These are phyloP conservation scores for Gambusia yucatana DNA, from an alignment of 2,797 vertebrate species.

Conservation along the genomic window DNA sequence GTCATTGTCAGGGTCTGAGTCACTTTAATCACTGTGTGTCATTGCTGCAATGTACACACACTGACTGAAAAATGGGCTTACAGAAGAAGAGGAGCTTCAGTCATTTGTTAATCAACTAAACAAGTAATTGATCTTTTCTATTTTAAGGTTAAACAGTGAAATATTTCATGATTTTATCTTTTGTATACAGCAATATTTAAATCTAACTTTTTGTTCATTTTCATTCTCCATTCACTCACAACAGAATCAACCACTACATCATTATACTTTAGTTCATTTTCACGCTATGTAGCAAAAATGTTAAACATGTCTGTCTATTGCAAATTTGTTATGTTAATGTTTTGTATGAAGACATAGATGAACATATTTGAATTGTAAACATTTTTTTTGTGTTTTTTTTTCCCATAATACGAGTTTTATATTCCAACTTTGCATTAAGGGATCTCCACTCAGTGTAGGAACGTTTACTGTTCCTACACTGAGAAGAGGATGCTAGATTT, in stretches of 20 bases:
- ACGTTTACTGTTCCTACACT: not conserved
- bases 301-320: not conserved
- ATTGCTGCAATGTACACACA: slow-evolving; percentile 6
- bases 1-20: slow-evolving; percentile 25
- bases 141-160: not conserved
- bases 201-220: not conserved
- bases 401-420: not conserved
- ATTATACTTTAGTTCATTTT: not conserved
- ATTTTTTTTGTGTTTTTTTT: not conserved
- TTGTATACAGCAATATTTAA: not conserved
- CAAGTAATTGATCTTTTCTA: not conserved
- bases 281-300: not conserved
- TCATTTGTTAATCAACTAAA: not conserved
- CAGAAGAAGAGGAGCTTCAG: not conserved
- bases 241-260: not conserved
- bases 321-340: not conserved
- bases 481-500: not conserved
- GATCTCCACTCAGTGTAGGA: not conserved
- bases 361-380: not conserved
- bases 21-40: slow-evolving; percentile 13
- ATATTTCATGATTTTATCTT: not conserved
- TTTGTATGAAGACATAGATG: not conserved
- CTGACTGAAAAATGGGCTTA: not conserved
- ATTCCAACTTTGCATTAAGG: not conserved
- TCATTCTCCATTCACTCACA: not conserved